Evolutionary conservation across 2,888 invertebrate genomes (phyloP), one percentile per base, ranked within the genome.

Genomic region (Mesopsocus fuscifrons): DNA sequence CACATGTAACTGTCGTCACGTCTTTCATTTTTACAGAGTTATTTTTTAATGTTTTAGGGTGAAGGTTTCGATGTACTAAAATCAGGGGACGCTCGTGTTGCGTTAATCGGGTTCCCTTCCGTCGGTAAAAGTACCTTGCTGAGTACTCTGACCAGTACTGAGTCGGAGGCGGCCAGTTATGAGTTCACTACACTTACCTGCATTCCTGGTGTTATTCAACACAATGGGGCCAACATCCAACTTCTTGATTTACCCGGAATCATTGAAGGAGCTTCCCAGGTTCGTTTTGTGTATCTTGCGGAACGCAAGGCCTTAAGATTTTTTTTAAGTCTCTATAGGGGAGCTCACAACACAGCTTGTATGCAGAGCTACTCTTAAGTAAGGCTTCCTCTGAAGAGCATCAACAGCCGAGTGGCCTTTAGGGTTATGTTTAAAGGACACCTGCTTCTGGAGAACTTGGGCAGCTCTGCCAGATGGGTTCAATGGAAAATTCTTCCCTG

Each of bases 61-160:
- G 88, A 89, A 63, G 98, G 98, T 1, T 98, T 98, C 64, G 98
- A 98, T 76, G 98, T 98, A 8, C 71, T 97, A 52, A 99, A 99
- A 63, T 94, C 94, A 53, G 98, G 98, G 40, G 98, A 99, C 76
- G 98, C 98, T 6, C 69, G 97, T 56, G 91, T 95, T 11, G 94
- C 95, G 5, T 69, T 98, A 3, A 97, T 98, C 53, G 98, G 98
- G 31, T 99, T 99, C 60, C 98, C 98, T 5, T 97, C 97, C 9
- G 94, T 94, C 23, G 94, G 94, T 63, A 94, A 94, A 69, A 82
- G 97, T 0, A 99, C 98, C 0, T 66, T 99, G 44, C 66, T 98
- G 48, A 94, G 88, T 51, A 92, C 91, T 0, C 62, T 98, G 53
- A 98, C 98, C 0, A 83, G 83, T 59, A 98, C 98, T 3, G 85